Evolutionary conservation across 2,113 vertebrate genomes (phyloP).

Genomic region (Heteronetta atricapilla): DNA sequence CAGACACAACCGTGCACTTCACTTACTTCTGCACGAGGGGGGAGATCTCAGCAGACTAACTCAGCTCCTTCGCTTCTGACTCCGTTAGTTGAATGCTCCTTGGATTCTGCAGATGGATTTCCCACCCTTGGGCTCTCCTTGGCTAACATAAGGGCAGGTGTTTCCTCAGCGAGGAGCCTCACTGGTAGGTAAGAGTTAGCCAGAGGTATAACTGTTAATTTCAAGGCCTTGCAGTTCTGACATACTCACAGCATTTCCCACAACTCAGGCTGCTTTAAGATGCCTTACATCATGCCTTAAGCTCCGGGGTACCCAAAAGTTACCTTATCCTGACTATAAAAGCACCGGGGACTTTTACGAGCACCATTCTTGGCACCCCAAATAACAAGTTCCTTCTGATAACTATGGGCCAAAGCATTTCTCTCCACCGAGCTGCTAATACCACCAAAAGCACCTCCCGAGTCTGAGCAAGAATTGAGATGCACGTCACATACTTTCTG

Average conservation of each 20-base stretch:
- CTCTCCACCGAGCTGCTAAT: not conserved
- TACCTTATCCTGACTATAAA: not conserved
- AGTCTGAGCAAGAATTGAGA: not conserved
- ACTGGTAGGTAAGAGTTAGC: not conserved
- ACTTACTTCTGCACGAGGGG: conserved; percentile 1
- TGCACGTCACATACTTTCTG: not conserved
- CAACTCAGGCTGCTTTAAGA: not conserved
- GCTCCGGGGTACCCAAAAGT: not conserved
- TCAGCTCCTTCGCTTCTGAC: conserved; percentile 44
- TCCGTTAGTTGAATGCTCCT: conserved; percentile 44
- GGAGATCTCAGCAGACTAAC: conserved; percentile 40
- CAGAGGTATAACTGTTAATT: not conserved
- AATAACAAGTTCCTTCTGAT: not conserved
- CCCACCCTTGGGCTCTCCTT: conserved; percentile 14
- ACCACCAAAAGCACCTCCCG: not conserved
- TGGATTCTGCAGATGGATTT: conserved; percentile 45
- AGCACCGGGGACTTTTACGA: not conserved
- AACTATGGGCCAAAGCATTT: not conserved
- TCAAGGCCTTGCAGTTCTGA: not conserved
- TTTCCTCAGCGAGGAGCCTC: conserved; percentile 34
- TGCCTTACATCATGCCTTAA: not conserved
- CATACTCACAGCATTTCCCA: not conserved
- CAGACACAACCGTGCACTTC: conserved; percentile 15
- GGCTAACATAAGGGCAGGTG: conserved; percentile 9
- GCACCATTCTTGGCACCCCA: not conserved